Evolutionary conservation across 2,797 vertebrate genomes (phyloP).

Genomic region (Sarcophilus harrisii): DNA sequence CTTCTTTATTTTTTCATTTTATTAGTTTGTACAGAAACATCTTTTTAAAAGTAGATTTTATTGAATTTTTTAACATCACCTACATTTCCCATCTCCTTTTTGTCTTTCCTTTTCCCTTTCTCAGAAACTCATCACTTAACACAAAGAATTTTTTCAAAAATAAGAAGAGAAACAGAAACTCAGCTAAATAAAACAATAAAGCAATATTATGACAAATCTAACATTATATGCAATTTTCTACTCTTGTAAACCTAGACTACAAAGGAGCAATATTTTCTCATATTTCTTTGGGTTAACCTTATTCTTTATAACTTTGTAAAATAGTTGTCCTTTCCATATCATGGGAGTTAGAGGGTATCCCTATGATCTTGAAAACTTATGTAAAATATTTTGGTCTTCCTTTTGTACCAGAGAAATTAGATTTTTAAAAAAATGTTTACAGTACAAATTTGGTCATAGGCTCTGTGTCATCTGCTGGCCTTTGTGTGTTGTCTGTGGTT

Average conservation of each 20-base stretch:
- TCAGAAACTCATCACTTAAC: neutral
- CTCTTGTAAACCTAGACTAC: neutral
- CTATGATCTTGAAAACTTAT: too few species aligned
- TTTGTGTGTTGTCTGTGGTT: too few species aligned
- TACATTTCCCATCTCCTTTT: neutral
- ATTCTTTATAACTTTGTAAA: neutral
- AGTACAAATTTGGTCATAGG: too few species aligned
- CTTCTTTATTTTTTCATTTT: neutral
- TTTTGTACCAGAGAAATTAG: too few species aligned
- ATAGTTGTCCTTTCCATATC: too few species aligned
- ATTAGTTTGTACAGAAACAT: neutral
- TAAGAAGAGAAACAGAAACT: neutral
- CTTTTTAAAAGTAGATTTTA: neutral
- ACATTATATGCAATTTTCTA: neutral
- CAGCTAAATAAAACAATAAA: neutral
- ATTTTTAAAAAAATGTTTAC: too few species aligned
- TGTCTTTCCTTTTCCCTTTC: neutral
- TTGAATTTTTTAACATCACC: neutral
- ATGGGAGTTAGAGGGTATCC: too few species aligned
- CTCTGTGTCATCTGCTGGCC: too few species aligned
- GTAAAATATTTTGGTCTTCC: too few species aligned
- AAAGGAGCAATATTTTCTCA: neutral
- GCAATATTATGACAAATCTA: too few species aligned
- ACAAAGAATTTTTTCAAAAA: neutral
- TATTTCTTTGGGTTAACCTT: neutral